These are phyloP conservation scores for Alauda arvensis DNA, from an alignment of 2,797 vertebrate species.

Conservation along the genomic window DNA sequence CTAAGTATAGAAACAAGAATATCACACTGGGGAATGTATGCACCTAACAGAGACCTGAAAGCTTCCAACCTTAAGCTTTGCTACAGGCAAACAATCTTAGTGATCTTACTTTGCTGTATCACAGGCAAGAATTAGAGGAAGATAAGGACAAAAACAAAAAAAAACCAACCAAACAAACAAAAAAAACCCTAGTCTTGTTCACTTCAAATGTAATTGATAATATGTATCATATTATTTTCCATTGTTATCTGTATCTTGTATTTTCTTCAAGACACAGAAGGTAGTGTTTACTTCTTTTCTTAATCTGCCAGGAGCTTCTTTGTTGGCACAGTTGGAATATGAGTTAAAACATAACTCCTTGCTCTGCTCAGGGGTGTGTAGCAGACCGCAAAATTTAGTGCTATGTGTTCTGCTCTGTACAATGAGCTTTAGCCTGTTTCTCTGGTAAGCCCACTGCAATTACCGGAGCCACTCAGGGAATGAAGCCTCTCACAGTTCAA, in stretches of 20 bases:
- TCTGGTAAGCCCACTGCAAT: neutral
- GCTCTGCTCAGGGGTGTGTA: neutral
- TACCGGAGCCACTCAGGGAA: neutral
- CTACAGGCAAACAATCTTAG: neutral
- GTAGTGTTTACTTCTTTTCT: neutral
- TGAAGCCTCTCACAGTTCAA: neutral
- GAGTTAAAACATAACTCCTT: neutral
- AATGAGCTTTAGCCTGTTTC: neutral
- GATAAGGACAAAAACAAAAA: neutral
- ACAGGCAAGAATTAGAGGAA: neutral
- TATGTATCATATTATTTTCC: neutral
- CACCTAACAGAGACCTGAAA: constrained; percentile 47
- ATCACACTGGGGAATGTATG: constrained; percentile 12
- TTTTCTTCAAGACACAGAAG: neutral
- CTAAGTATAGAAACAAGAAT: constrained; percentile 66
- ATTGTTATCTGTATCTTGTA: neutral
- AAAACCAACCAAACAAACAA: neutral
- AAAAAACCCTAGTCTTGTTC: neutral
- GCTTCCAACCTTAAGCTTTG: constrained; percentile 22
- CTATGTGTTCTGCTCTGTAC: neutral
- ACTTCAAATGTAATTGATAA: neutral
- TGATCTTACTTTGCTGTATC: neutral
- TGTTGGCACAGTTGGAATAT: neutral
- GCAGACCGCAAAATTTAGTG: neutral
- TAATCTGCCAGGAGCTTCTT: neutral